phyloP scores from a whole-genome alignment of 1,140 invertebrate genomes.

The Pseudomyrmex cubaensis region DNA sequence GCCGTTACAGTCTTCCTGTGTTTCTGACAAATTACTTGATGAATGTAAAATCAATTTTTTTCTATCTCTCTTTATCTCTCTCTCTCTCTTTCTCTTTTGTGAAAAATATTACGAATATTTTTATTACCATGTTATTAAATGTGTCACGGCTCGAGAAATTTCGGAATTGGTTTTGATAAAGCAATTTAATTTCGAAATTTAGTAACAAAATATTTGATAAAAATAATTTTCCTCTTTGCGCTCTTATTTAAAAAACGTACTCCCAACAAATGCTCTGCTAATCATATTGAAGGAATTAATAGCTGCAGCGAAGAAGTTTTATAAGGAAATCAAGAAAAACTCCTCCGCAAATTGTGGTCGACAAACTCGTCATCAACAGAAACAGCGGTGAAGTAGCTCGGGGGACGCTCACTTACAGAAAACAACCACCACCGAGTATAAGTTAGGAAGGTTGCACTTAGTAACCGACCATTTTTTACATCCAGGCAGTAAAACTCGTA shows the following conservation, averaged over 20 bases:
- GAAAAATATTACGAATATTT: not conserved
- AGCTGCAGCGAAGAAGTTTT: not conserved
- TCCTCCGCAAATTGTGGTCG: conserved; percentile 13
- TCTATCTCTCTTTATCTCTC: not conserved
- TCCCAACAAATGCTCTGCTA: not conserved
- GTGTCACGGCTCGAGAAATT: not conserved
- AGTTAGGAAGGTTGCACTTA: conserved; percentile 44
- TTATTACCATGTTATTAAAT: not conserved
- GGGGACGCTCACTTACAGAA: not conserved
- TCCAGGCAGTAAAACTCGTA: conserved; percentile 45
- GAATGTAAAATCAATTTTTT: conserved; percentile 42
- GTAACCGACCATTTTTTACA: conserved; percentile 34
- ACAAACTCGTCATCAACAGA: conserved; percentile 34
- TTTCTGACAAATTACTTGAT: conserved; percentile 46
- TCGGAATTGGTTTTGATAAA: not conserved
- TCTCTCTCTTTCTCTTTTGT: too few relatives aligned
- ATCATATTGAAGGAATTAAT: not conserved
- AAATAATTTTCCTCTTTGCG: too few relatives aligned
- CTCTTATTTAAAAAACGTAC: too few relatives aligned
- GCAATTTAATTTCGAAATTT: not conserved
- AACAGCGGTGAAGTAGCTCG: conserved; percentile 25
- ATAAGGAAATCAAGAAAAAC: conserved; percentile 33
- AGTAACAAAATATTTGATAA: too few relatives aligned
- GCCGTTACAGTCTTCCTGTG: not conserved
- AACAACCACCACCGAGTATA: conserved; percentile 30